Base-by-base conservation (phyloP, 1,140 invertebrate genomes). In the Drosophila obscura region DNA sequence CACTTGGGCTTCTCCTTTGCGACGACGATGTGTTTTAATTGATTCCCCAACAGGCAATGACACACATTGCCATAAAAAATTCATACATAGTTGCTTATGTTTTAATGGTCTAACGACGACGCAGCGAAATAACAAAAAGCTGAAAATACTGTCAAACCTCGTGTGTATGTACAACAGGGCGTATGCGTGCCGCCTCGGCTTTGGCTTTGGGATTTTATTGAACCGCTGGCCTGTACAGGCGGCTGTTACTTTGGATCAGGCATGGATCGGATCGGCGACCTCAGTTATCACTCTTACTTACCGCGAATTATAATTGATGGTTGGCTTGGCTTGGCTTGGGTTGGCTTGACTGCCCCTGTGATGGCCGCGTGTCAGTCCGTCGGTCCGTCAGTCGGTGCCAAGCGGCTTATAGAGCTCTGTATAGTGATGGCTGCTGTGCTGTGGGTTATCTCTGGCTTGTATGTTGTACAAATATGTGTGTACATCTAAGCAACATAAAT, bases 261-360 rank as follows among this genome's bases (percentile, higher is more conserved):
- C 35, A 57, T 57, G 64, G 65, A 52, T 68, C 55, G 46, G 65
- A 43, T 22, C 39, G 66, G 72, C 83, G 83, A 83, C 83, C 83
- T 88, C 79, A 89, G 80, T 88, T 88, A 89, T 88, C 83, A 88
- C 84, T 88, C 83, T 88, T 89, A 89, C 83, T 88, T 88, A 88
- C 87, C 64, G 76, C 66, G 83, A 88, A 77, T 83, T 88, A 80
- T 83, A 77, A 88, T 74, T 83, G 71, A 88, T 87, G 66, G 35
- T 8, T 39, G 31, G 9, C 31, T 35, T 28, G 31, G 31, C 9
- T 82, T 28, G 4, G 26, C 24, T 5, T 26, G 24, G 24, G 4
- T 5, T 28, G 28, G 28, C 2, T 31, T 31, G 31, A 8, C 53
- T 82, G 63, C 73, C 68, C 80, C 58, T 68, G 58, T 51, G 77